Evolutionary conservation across 1,140 invertebrate species (phyloP), one percentile per base, ranked within the genome.

Genomic region (Temnothorax nylanderi): DNA sequence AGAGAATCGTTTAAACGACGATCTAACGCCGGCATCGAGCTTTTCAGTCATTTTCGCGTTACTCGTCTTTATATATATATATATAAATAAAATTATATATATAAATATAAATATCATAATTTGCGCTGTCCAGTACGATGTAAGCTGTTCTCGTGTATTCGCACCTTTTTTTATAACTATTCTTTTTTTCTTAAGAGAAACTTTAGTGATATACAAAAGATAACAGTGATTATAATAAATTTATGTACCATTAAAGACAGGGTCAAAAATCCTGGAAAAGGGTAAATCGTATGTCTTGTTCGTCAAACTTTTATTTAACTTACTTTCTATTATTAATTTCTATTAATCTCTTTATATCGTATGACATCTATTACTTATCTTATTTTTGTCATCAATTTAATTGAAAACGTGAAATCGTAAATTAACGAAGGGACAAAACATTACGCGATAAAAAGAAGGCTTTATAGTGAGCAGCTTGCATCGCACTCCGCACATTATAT

Each of bases 401-500:
- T 7, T 16, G 6, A 32, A 64, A 44, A 62, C 4, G 5, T 41
- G 32, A 44, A 60, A 34, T 16, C 3, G 3, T 41, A 26, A 10
- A 21, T 6, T 62, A n/a, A n/a, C 11, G 16, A 47, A n/a, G 41
- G n/a, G 13, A 37, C 1, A 85, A 89, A 88, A 89, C 41, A 18
- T 85, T 51, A 51, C 49, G 56, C 47, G 13, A 44, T 51, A 86
- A 81, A 60, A 58, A 54, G 11, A 18, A 64, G n/a, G n/a, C 18
- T 65, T 34, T 65, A 74, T 65, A 81, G 87, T 93, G 89, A 26
- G 8, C 89, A 91, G 87, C 91, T 92, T 91, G 87, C 90, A 92
- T 89, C 91, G 87, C 90, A 90, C 51, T 76, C 11, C 44, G 76
- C 82, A 84, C 72, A 62, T 78, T 84, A 44, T 89, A 71, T 88